These are phyloP conservation scores for Pipistrellus pipistrellus DNA, from an alignment of 2,797 vertebrate species.

Conservation along the genomic window DNA sequence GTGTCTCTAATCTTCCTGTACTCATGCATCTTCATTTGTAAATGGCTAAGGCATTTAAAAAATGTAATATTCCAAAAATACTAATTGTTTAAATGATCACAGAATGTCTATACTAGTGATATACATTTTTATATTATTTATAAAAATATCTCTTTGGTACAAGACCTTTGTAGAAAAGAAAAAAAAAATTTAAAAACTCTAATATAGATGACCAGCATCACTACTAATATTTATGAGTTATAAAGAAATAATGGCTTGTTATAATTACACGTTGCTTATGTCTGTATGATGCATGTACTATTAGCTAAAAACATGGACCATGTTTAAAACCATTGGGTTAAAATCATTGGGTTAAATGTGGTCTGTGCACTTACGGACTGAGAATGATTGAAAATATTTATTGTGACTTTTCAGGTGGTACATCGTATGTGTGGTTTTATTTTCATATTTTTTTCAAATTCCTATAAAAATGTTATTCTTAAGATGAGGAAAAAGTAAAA, in stretches of 20 bases:
- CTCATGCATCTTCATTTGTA: not conserved
- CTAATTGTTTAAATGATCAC: not conserved
- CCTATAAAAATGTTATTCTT: not conserved
- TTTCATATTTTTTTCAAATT: not conserved
- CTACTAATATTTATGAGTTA: not conserved
- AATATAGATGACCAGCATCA: not conserved
- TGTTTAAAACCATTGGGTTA: not conserved
- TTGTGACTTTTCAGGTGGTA: conserved; percentile 2
- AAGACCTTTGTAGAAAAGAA: not conserved
- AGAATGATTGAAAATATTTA: not conserved
- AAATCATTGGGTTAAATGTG: not conserved
- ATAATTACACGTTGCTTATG: not conserved
- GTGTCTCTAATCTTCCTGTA: not conserved
- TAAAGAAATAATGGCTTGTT: not conserved
- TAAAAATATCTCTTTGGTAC: not conserved
- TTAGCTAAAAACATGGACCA: not conserved
- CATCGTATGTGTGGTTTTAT: not conserved
- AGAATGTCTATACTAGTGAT: not conserved
- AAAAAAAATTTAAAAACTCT: not conserved
- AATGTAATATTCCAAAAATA: not conserved
- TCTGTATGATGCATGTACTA: not conserved
- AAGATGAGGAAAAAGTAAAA: not conserved
- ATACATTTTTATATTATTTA: not conserved
- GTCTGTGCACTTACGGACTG: not conserved
- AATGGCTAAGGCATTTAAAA: not conserved